These are phyloP conservation scores for Epirrhoe tristata DNA, from an alignment of 2,888 invertebrate species.

Conservation along the genomic window DNA sequence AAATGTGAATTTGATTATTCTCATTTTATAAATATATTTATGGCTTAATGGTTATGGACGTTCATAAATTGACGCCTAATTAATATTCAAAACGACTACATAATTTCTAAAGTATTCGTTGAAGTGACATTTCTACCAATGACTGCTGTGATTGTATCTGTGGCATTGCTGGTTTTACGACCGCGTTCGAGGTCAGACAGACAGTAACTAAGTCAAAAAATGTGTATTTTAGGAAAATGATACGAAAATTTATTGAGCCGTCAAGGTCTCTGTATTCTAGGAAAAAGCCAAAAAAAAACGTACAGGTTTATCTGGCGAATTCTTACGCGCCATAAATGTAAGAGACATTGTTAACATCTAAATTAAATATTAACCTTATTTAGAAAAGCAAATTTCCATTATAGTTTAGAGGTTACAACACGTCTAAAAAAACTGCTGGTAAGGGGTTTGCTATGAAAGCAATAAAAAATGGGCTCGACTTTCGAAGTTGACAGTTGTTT, in stretches of 20 bases:
- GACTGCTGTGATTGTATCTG: conserved; percentile 9
- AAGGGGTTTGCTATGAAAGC: background rate
- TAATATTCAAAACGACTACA: background rate
- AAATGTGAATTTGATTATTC: too few species aligned
- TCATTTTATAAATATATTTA: too few species aligned
- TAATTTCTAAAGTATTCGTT: background rate
- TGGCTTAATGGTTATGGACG: too few species aligned
- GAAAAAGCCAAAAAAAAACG: conserved; percentile 8
- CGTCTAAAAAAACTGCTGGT: background rate
- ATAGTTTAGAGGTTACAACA: background rate
- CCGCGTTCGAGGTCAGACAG: conserved; percentile 66
- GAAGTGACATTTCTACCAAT: background rate
- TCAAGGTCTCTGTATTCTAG: conserved; percentile 20
- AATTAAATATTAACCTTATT: too few species aligned
- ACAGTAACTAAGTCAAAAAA: conserved; percentile 48
- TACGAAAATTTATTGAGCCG: conserved; percentile 30
- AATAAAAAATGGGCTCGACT: background rate
- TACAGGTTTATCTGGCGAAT: background rate
- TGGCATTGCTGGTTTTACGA: conserved; percentile 65
- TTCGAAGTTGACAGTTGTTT: conserved; percentile 21
- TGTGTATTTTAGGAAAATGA: conserved; percentile 34
- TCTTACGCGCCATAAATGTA: background rate
- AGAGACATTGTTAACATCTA: background rate
- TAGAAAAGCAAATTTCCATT: background rate
- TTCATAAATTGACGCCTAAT: too few species aligned